Evolutionary conservation across 2,113 vertebrate species (phyloP).

Genomic region (Dromas ardeola): DNA sequence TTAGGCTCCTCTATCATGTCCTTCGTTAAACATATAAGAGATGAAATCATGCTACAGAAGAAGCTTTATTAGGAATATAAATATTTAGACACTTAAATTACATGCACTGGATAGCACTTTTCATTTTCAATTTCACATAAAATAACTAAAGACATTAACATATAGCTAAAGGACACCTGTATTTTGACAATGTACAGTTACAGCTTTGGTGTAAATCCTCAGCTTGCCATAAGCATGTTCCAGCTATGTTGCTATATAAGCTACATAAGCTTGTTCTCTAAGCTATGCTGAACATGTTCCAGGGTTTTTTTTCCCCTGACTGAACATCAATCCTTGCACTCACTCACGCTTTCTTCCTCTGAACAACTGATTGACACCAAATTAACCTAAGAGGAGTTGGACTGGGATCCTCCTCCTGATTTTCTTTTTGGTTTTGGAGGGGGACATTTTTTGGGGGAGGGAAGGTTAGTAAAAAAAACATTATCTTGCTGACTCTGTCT

Average conservation of each 20-base stretch:
- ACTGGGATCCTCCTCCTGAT: not conserved
- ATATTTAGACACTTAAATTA: not conserved
- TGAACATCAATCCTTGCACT: conserved; percentile 31
- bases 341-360: not conserved
- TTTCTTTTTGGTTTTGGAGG: not conserved
- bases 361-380: conserved; percentile 21
- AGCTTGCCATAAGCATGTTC: conserved; percentile 54
- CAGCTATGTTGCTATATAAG: conserved; percentile 54
- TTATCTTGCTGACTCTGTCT: conserved; percentile 28
- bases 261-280: conserved; percentile 56
- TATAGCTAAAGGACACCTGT: not conserved
- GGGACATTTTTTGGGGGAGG: not conserved
- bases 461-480: not conserved
- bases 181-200: conserved; percentile 45
- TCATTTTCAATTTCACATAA: not conserved
- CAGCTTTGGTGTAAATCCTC: conserved; percentile 43
- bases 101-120: not conserved
- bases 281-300: conserved; percentile 42
- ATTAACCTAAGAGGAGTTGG: not conserved
- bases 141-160: not conserved
- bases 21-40: not conserved
- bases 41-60: not conserved
- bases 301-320: not conserved
- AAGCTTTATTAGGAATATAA: not conserved
- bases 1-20: not conserved